Evolutionary conservation across 1,140 invertebrate species (phyloP).

Genomic region (Neocloeon triangulifer): DNA sequence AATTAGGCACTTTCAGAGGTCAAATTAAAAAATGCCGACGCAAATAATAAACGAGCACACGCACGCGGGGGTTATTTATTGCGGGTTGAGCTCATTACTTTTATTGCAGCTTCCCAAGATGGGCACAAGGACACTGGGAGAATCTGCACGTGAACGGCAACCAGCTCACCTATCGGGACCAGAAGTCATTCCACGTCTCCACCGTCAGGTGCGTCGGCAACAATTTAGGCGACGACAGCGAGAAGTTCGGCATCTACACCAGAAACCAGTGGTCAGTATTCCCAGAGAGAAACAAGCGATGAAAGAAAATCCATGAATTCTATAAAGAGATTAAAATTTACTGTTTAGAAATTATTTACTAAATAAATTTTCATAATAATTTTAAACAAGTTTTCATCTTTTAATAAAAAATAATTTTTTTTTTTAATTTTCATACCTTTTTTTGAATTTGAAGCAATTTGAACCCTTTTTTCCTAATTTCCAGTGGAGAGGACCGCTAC

Average conservation of each 20-base stretch:
- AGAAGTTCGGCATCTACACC: too few species aligned
- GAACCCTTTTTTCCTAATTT: too few species aligned
- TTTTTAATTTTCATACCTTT: background rate
- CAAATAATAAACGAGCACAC: background rate
- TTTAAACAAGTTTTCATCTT: slow-evolving; percentile 6
- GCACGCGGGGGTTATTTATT: background rate
- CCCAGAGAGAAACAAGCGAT: too few species aligned
- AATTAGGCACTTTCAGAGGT: too few species aligned
- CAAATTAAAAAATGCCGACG: too few species aligned
- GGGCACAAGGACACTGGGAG: slow-evolving; percentile 41
- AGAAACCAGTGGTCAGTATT: slow-evolving; percentile 25
- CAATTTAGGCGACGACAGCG: too few species aligned
- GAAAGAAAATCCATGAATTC: too few species aligned
- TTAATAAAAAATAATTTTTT: slow-evolving; percentile 6
- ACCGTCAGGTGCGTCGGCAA: slow-evolving; percentile 36
- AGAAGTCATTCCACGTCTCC: slow-evolving; percentile 36
- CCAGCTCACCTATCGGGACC: slow-evolving; percentile 35
- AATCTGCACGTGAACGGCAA: slow-evolving; percentile 31
- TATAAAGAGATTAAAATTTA: background rate
- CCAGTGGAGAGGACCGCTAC: slow-evolving; percentile 37
- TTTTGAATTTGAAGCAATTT: too few species aligned
- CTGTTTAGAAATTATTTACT: background rate
- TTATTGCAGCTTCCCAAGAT: slow-evolving; percentile 30
- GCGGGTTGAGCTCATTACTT: background rate
- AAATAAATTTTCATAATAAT: slow-evolving; percentile 1